Evolutionary conservation across 2,888 invertebrate species (phyloP), one percentile per base, ranked within the genome.

Genomic region (Charanyca ferruginea): DNA sequence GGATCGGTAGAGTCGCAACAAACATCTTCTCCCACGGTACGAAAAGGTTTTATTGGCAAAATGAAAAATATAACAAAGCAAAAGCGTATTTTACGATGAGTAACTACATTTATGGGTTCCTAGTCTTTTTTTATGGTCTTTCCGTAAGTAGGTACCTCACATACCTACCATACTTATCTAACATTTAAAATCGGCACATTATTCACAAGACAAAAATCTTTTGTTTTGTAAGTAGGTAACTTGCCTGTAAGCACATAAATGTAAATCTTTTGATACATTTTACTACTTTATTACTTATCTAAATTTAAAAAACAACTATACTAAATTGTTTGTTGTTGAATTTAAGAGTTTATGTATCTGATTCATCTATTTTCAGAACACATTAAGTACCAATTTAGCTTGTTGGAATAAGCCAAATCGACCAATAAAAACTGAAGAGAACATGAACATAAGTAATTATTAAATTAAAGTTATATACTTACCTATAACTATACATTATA

Each of bases 1-100:
- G 96, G 96, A 83, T 96, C 97, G 73, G 97, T 96, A 81, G 96
- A 96, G 80, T 91, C 95, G 74, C 95, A 94, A 83, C 94, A 94
- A 79, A 89, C 92, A 48, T 93, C 95, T 22, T 94, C 95, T 45
- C 94, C 95, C 57, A 92, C 95, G 94, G 94, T 95, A 95, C 76
- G 89, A 77, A 77, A 69, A 51, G 48, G 65, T 77, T 61, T 63
- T n/a, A 52, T 35, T 79, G 28, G 9, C 22, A 58, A 45, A 60
- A 23, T 41, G 11, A 54, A 20, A 52, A 23, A 47, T 44, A 45
- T 45, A 47, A 67, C 75, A 75, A 80, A 71, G 62, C 67, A 53
- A 53, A 52, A 52, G 6, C 35, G 6, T 38, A 41, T 52, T 52
- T 48, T 48, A n/a, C 23, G 2, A 48, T 53, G 3, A 22, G 28